A percentile compares a stretch with the other conserved stretches of the same genome.
Conservation (phyloP, 2,113 vertebrate species). For the Gobiocypris rarus region DNA sequence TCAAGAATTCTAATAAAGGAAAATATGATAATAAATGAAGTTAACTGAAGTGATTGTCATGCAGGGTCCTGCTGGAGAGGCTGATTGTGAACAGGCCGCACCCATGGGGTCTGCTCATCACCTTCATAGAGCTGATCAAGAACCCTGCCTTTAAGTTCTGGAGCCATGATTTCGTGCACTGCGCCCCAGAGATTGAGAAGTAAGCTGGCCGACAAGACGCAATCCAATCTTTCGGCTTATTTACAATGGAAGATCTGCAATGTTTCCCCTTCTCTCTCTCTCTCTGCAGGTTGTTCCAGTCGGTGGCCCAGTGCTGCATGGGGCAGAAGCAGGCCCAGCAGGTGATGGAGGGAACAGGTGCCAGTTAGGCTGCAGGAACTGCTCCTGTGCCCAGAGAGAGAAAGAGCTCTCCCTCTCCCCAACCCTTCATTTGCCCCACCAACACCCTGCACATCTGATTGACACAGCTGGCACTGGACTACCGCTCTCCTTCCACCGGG, state of each 20-base stretch:
- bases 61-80: conserved; percentile 95
- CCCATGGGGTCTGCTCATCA: conserved; percentile 98
- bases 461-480: conserved; percentile 80
- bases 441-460: conserved; percentile 58
- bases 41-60: conserved; percentile 32
- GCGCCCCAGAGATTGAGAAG: conserved; percentile 99
- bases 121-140: conserved; percentile 99
- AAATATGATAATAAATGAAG: too few relatives aligned
- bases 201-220: conserved; percentile 66
- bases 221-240: background rate
- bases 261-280: background rate
- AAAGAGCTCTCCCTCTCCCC: conserved; percentile 58
- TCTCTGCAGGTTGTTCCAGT: conserved; percentile 92
- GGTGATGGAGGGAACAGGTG: conserved; percentile 98
- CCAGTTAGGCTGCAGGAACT: conserved; percentile 84
- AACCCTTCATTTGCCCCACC: conserved; percentile 57
- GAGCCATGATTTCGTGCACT: conserved; percentile 99
- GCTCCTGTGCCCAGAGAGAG: conserved; percentile 59
- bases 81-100: conserved; percentile 99
- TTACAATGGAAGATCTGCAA: background rate
- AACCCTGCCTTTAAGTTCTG: conserved; percentile 99
- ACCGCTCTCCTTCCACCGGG: conserved; percentile 59
- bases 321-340: conserved; percentile 99
- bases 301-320: conserved; percentile 99
- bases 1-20: too few relatives aligned